Evolutionary conservation across 2,113 vertebrate genomes (phyloP).

Genomic region (Pleuronectes platessa): DNA sequence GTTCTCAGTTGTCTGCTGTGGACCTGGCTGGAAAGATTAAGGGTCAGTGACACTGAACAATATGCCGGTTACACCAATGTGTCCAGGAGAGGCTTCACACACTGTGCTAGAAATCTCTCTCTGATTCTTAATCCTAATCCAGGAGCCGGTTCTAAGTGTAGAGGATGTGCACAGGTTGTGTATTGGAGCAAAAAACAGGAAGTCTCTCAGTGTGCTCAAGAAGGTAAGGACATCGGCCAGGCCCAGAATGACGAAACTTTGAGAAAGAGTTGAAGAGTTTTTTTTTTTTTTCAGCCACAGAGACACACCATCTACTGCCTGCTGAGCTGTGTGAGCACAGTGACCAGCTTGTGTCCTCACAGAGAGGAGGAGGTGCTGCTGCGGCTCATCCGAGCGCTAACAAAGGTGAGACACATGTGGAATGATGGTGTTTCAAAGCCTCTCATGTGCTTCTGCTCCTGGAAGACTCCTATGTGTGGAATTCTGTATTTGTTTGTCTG

Average conservation of each 20-base stretch:
- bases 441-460: background rate
- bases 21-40: conserved; percentile 85
- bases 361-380: conserved; percentile 79
- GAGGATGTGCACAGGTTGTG: conserved; percentile 74
- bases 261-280: background rate
- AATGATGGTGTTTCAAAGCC: background rate
- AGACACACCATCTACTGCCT: conserved; percentile 81
- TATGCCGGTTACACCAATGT: background rate
- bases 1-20: conserved; percentile 83
- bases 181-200: conserved; percentile 40
- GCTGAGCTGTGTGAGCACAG: conserved; percentile 79
- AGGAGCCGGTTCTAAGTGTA: conserved; percentile 83
- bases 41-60: conserved; percentile 66
- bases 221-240: conserved; percentile 63
- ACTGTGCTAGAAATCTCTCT: background rate
- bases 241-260: background rate
- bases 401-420: conserved; percentile 68
- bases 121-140: background rate
- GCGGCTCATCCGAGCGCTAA: conserved; percentile 78
- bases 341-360: conserved; percentile 78
- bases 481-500: background rate
- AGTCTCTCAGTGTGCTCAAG: conserved; percentile 68
- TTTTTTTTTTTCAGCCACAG: conserved; percentile 73
- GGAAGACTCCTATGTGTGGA: background rate
- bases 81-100: background rate